phyloP scores from a whole-genome alignment of 2,888 invertebrate species.

The Homarus gammarus region DNA sequence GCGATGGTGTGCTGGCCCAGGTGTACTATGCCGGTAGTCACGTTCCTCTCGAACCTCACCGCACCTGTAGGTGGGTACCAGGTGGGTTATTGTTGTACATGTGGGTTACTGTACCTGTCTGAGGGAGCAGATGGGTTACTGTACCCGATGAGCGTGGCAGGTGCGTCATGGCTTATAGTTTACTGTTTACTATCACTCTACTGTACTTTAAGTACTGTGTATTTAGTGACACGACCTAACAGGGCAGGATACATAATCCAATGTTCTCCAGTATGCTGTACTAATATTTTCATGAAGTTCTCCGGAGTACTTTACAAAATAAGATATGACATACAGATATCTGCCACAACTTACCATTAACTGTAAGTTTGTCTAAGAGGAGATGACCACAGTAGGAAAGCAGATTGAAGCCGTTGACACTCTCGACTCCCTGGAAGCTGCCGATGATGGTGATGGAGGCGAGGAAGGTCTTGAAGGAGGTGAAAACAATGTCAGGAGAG shows the following conservation, averaged over 20 bases:
- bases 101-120: not conserved
- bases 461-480: conserved; percentile 37
- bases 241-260: no score
- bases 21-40: not conserved
- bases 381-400: not conserved
- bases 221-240: no score
- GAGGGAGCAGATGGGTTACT: not conserved
- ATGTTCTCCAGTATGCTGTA: no score
- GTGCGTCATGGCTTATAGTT: not conserved
- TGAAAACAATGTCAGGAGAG: conserved; percentile 10
- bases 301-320: no score
- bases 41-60: not conserved
- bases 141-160: not conserved
- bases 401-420: not conserved
- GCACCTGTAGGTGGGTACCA: not conserved
- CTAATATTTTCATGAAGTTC: no score
- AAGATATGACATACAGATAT: no score
- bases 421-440: not conserved
- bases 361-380: not conserved
- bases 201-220: no score
- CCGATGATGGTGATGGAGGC: not conserved
- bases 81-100: not conserved
- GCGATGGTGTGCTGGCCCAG: conserved; percentile 5
- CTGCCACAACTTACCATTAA: not conserved
- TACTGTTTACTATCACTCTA: no score